Evolutionary conservation across 2,797 vertebrate genomes (phyloP), one percentile per base, ranked within the genome.

Genomic region (Oryzias sinensis): DNA sequence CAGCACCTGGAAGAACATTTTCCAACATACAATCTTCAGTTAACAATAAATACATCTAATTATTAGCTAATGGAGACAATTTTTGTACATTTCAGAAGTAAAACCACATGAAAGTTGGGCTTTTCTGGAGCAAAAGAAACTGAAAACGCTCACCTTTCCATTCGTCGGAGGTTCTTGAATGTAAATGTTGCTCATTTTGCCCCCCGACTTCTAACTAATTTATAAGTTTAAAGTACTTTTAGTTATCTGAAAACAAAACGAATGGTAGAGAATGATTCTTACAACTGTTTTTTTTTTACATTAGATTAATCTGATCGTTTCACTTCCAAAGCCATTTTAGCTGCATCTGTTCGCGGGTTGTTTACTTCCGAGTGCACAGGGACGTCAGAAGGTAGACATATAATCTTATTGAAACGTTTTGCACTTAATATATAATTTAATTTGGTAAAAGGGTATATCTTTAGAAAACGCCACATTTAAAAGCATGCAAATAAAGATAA

Each of bases 151-250:
- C 79, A 98, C 97, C 95, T 98, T 98, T 58, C 97, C 97, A 75
- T 93, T 95, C 1, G 97, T 95, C 20, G 96, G 97, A 0, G 97
- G 97, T 75, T 99, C 96, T 71, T 98, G 96, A 51, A 98, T 98
- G 81, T 99, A 99, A 75, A 98, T 98, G 68, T 98, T 99, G 58
- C 97, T 98, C 97, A 98, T 99, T 60, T 20, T 71, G 52, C 40
- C 41, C n/a, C 11, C 11, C 14, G 20, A 22, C n/a, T 37, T 37
- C 29, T 37, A 8, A 37, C 33, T 11, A 37, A 11, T 13, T 37
- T 37, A 37, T 37, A 37, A 2, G 27, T 29, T 29, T 29, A 29
- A 33, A 37, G 9, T 37, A 11, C 3, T 37, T 37, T 37, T 11
- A 13, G 2, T 46, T 29, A 0, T 18, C 4, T 6, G 20, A 6